A percentile compares a stretch with the other conserved stretches of the same genome.
Conservation (phyloP, 1,140 invertebrate genomes). For the Battus philenor region DNA sequence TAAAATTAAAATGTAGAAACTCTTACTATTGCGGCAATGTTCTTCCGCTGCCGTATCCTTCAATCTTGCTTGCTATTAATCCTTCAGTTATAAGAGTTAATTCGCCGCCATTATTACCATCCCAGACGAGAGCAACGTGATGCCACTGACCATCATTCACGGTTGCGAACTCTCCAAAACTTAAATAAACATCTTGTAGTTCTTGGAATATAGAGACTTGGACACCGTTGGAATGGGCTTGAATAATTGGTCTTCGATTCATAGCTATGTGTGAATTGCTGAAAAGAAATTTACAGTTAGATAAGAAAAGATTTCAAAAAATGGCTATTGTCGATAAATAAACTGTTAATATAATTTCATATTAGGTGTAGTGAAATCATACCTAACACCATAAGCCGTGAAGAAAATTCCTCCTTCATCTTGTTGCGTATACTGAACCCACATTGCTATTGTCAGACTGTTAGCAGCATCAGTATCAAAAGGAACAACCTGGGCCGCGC, state of each 20-base stretch:
- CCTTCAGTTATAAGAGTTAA: constrained; percentile 94
- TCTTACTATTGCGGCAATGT: constrained; percentile 87
- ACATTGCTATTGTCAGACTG: constrained; percentile 93
- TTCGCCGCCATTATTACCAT: constrained; percentile 88
- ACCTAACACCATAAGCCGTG: constrained; percentile 89
- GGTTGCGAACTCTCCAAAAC: constrained; percentile 93
- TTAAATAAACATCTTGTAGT: constrained; percentile 91
- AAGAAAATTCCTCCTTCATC: constrained; percentile 96
- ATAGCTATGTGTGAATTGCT: constrained; percentile 87
- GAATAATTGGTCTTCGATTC: constrained; percentile 87
- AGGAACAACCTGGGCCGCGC: constrained; percentile 92
- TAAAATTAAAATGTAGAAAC: too few species aligned
- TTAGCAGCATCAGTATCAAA: constrained; percentile 86
- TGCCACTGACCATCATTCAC: constrained; percentile 98
- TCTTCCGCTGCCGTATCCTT: constrained; percentile 88
- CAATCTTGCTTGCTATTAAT: constrained; percentile 92
- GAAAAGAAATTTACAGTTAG: constrained; percentile 28
- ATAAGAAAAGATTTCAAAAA: constrained; percentile 19
- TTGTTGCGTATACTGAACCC: constrained; percentile 95
- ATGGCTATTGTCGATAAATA: not conserved
- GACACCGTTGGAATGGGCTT: constrained; percentile 93
- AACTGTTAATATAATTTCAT: not conserved
- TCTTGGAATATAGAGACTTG: constrained; percentile 93
- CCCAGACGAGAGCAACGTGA: constrained; percentile 95
- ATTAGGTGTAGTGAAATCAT: too few species aligned